These are phyloP conservation scores for Thera britannica DNA, from an alignment of 2,888 invertebrate genomes.

Conservation along the genomic window DNA sequence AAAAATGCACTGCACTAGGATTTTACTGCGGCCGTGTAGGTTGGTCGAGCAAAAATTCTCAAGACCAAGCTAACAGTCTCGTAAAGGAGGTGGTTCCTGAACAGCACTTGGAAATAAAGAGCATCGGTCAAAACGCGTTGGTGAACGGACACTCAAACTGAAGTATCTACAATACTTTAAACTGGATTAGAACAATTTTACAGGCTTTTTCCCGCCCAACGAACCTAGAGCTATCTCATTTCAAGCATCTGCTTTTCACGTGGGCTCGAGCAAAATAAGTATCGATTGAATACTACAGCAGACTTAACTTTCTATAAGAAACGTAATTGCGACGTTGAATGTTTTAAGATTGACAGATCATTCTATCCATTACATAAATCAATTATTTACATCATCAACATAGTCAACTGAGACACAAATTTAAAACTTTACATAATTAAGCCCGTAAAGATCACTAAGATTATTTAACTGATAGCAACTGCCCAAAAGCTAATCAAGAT, in stretches of 20 bases:
- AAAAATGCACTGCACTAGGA: conserved; percentile 82
- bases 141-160: conserved; percentile 53
- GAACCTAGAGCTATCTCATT: conserved; percentile 20
- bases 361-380: background rate
- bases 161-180: conserved; percentile 44
- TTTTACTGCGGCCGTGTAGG: conserved; percentile 80
- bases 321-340: background rate
- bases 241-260: conserved; percentile 11
- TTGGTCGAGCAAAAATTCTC: conserved; percentile 75
- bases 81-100: conserved; percentile 72
- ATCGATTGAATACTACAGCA: background rate
- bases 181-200: conserved; percentile 39
- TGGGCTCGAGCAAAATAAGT: background rate
- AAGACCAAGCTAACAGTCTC: conserved; percentile 70
- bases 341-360: background rate
- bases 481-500: conserved; percentile 2
- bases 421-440: background rate
- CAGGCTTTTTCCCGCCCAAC: conserved; percentile 24
- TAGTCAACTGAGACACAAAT: background rate
- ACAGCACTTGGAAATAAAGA: conserved; percentile 59
- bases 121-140: conserved; percentile 50
- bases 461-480: background rate
- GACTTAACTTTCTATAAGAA: background rate
- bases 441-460: background rate
- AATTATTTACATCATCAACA: no score